phyloP scores from a whole-genome alignment of 2,888 invertebrate species.

The Noctua janthe region DNA sequence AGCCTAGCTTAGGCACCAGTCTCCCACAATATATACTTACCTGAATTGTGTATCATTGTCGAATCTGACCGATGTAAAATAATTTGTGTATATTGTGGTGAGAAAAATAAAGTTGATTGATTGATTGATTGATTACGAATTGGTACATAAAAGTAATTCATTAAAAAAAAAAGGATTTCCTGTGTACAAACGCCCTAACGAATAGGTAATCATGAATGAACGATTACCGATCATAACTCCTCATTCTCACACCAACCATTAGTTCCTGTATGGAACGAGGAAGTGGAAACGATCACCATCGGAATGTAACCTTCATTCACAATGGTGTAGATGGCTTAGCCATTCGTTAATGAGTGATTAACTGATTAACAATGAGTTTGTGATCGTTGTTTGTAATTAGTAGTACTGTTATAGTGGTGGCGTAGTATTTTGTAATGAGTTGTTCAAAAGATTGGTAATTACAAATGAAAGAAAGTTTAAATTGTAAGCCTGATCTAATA shows the following conservation, averaged over 20 bases:
- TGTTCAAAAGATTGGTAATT: too few species aligned
- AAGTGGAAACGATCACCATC: slow-evolving; percentile 51
- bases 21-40: too few species aligned
- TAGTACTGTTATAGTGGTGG: slow-evolving; percentile 33
- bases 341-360: slow-evolving; percentile 54
- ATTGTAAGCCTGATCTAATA: too few species aligned
- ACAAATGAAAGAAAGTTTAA: too few species aligned
- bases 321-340: slow-evolving; percentile 43
- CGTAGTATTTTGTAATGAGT: slow-evolving; percentile 3
- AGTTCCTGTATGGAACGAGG: slow-evolving; percentile 62
- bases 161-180: neutral
- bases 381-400: slow-evolving; percentile 37
- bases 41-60: too few species aligned
- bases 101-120: too few species aligned
- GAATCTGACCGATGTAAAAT: too few species aligned
- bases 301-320: slow-evolving; percentile 54
- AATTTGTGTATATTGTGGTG: too few species aligned
- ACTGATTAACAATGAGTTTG: slow-evolving; percentile 48
- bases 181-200: neutral
- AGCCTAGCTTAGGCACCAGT: too few species aligned
- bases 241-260: slow-evolving; percentile 34
- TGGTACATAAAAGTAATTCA: too few species aligned
- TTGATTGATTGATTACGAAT: too few species aligned
- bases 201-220: slow-evolving; percentile 23
- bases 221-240: slow-evolving; percentile 22